Percentiles rank a stretch among this genome's conserved stretches.
Conservation (phyloP, 30 jellyfish, hydroid and myxozoan genomes). For the Turritopsis dohrnii region DNA sequence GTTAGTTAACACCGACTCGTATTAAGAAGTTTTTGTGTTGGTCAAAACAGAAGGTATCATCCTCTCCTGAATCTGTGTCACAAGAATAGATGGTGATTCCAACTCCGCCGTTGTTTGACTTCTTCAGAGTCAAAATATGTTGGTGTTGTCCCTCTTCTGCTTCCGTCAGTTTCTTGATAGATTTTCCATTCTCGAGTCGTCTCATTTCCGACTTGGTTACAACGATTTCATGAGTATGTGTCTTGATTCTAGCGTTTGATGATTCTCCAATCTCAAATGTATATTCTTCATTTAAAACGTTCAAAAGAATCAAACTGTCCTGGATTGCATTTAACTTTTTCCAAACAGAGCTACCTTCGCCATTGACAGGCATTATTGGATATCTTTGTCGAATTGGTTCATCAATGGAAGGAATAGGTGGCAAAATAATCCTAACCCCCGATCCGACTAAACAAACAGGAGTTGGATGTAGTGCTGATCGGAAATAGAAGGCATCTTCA, state of each 20-base stretch:
- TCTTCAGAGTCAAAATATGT: neutral
- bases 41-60: neutral
- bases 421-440: constrained; percentile 18
- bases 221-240: neutral
- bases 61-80: neutral
- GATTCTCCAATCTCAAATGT: constrained; percentile 10
- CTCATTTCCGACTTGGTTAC: neutral
- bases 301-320: neutral
- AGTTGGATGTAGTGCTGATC: neutral
- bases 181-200: neutral
- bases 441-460: constrained; percentile 18
- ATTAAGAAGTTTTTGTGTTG: neutral
- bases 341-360: constrained; percentile 17
- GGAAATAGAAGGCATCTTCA: neutral
- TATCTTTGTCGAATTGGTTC: constrained; percentile 3
- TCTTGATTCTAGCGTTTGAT: neutral
- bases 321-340: constrained; percentile 16
- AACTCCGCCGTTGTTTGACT: neutral
- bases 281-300: neutral
- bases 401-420: neutral
- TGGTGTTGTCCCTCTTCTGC: neutral
- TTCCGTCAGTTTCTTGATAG: neutral
- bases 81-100: neutral
- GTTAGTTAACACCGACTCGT: neutral
- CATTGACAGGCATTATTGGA: constrained; percentile 16